phyloP scores from a whole-genome alignment of 2,113 vertebrate genomes.

The Illadopsis cleaveri region DNA sequence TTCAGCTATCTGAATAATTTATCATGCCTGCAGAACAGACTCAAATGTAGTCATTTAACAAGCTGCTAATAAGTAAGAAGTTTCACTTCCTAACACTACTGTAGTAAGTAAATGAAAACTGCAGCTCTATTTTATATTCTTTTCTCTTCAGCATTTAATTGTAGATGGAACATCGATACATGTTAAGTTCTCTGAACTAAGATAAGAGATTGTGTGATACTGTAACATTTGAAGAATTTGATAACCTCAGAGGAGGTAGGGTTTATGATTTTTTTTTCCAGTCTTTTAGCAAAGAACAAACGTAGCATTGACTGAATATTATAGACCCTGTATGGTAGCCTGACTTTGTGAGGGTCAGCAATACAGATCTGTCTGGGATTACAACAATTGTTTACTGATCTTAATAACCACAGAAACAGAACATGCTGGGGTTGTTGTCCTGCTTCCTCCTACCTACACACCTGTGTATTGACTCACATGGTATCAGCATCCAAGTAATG shows the following conservation, averaged over 20 bases:
- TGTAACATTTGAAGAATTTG: not conserved
- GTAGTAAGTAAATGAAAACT: not conserved
- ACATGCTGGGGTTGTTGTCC: not conserved
- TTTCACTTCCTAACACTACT: not conserved
- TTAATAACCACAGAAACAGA: not conserved
- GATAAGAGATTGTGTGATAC: not conserved
- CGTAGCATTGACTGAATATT: not conserved
- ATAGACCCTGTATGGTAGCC: not conserved
- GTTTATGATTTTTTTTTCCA: not conserved
- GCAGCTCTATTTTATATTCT: not conserved
- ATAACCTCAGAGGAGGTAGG: not conserved
- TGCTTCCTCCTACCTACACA: not conserved
- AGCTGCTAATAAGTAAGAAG: not conserved
- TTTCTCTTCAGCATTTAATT: not conserved
- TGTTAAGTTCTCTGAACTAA: not conserved
- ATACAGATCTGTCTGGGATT: not conserved
- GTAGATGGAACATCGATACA: not conserved
- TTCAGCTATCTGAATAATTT: constrained; percentile 49
- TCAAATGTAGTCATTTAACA: constrained; percentile 30
- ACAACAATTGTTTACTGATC: not conserved
- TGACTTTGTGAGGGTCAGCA: not conserved
- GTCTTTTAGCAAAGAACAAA: not conserved
- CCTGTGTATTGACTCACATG: not conserved
- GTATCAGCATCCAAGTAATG: not conserved
- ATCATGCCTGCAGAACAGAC: not conserved